phyloP scores from a whole-genome alignment of 2,797 vertebrate species.

The Sebastes vulpes region DNA sequence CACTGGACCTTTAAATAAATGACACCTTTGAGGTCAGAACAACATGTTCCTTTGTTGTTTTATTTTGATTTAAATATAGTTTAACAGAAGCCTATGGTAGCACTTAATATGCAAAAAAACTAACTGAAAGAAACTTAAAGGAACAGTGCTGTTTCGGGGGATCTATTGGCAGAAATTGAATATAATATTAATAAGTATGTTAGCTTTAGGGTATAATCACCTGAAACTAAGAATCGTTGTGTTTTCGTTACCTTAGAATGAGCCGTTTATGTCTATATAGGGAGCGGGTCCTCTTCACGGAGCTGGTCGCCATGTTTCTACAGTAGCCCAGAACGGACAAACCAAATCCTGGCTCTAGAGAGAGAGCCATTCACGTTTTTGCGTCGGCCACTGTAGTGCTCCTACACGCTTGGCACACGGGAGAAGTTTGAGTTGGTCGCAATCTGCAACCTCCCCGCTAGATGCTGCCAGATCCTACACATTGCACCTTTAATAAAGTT shows the following conservation, averaged over 20 bases:
- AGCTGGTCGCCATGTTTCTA: background rate
- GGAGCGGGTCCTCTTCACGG: background rate
- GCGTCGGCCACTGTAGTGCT: rapidly evolving
- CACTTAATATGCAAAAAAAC: background rate
- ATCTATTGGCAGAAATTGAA: background rate
- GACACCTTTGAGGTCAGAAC: background rate
- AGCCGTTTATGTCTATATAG: background rate
- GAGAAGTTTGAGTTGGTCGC: no score
- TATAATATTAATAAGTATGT: background rate
- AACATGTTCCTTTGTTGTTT: background rate
- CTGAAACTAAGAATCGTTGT: background rate
- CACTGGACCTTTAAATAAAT: background rate
- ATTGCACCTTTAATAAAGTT: background rate
- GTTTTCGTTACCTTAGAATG: background rate
- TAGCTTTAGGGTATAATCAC: background rate
- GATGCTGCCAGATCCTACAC: background rate
- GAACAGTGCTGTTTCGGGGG: no score
- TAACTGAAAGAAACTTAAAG: background rate
- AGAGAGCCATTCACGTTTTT: background rate
- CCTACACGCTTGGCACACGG: no score
- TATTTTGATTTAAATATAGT: background rate
- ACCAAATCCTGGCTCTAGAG: background rate
- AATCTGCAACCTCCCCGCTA: background rate
- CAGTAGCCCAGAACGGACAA: background rate
- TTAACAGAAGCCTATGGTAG: background rate